Conservation (phyloP, 2,888 invertebrate species). For the Athripsodes cinereus region DNA sequence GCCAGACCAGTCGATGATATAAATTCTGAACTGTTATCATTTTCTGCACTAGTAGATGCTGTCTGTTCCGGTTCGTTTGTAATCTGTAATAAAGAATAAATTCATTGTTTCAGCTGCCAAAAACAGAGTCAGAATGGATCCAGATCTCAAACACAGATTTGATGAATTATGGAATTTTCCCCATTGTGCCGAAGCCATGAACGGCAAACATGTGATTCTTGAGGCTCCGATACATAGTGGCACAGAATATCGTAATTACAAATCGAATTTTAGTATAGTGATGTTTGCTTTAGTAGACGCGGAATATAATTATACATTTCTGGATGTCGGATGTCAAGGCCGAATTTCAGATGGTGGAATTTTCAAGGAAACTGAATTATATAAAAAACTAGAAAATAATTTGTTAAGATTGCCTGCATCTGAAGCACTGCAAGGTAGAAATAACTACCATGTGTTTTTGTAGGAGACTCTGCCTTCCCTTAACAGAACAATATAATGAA, state of each 20-base stretch:
- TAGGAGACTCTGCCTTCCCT: slow-evolving; percentile 1
- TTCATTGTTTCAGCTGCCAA: not conserved
- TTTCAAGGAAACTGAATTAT: slow-evolving; percentile 1
- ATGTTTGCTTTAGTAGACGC: slow-evolving; percentile 3
- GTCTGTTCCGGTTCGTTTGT: not conserved
- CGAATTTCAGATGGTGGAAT: slow-evolving; percentile 7
- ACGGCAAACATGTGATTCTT: not conserved
- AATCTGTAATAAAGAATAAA: not conserved
- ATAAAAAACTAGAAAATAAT: not conserved
- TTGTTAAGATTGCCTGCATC: not conserved
- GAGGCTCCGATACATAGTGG: not conserved
- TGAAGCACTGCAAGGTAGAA: not conserved
- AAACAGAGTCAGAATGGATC: not conserved
- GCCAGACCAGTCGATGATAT: not conserved
- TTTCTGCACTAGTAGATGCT: not conserved
- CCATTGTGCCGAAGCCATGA: not conserved
- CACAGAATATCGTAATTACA: not conserved
- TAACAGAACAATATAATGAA: not conserved
- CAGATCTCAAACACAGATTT: not conserved
- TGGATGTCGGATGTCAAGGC: slow-evolving; percentile 5
- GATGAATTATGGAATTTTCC: not conserved
- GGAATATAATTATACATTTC: slow-evolving; percentile 2
- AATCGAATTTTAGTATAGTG: not conserved
- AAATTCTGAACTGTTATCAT: not conserved
- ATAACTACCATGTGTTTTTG: not conserved